Evolutionary conservation across 2,888 invertebrate species (phyloP).

Genomic region (Rotaria socialis): DNA sequence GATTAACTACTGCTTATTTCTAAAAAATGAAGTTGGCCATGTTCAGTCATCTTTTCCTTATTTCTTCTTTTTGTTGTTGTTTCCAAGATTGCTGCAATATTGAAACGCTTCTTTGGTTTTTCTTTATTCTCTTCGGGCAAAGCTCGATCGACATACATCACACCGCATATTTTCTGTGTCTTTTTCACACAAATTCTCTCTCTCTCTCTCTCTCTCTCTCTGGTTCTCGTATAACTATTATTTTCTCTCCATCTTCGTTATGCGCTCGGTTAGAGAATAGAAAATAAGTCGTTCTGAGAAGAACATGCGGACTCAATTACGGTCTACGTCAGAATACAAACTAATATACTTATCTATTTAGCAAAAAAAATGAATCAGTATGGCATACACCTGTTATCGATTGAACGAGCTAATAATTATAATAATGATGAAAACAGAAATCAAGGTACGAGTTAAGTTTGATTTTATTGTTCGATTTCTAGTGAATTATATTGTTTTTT

Average conservation of each 20-base stretch:
- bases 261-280: slow-evolving; percentile 4
- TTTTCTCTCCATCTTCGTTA: neutral
- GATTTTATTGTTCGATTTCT: neutral
- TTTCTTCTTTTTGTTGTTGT: neutral
- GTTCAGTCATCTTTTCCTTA: neutral
- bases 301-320: slow-evolving; percentile 16
- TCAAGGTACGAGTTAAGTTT: neutral
- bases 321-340: neutral
- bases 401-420: neutral
- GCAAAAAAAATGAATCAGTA: neutral
- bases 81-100: neutral
- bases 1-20: neutral
- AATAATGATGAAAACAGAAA: no score
- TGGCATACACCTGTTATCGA: neutral
- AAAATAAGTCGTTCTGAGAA: neutral
- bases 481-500: no score
- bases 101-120: neutral
- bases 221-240: neutral
- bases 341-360: neutral
- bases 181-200: neutral
- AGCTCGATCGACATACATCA: neutral
- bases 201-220: neutral
- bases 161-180: neutral
- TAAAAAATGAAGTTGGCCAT: neutral
- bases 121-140: neutral